Base-by-base conservation (phyloP, 2,888 invertebrate species). In the Acanthosoma haemorrhoidale region DNA sequence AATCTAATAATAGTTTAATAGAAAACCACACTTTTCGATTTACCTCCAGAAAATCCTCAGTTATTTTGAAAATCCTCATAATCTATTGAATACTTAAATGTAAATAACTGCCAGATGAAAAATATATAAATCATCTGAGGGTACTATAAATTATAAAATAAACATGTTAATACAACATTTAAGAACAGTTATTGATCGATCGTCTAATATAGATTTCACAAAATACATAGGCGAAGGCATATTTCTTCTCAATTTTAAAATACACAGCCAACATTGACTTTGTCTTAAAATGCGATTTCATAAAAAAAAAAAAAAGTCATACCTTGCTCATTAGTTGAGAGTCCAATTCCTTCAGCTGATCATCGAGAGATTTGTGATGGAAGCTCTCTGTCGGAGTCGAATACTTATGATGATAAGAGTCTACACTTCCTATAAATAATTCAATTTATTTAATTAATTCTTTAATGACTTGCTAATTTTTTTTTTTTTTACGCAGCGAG, bases 321-420 rank as follows among this genome's bases (percentile, higher is more conserved):
- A 77, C 77, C 77, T 77, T 77, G 75, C 76, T 76, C 60, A 76
- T 72, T 32, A 89, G 83, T 75, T 91, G 90, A 74, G 89, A 90
- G 81, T 91, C 91, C 76, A 91, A 85, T 80, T 90, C 90, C 79
- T 91, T 91, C 76, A 91, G 83, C 80, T 91, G 90, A 80, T 88
- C 88, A 80, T 91, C 91, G 76, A 91, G 83, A 38, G 89, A 88
- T 75, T 89, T 87, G 79, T 88, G 87, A 80, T 89, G 89, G 80
- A 88, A 90, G 74, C 86, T 84, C 57, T 76, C 75, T 25, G 75
- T 75, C 21, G 75, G 72, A 15, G 76, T 74, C 38, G 76, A 76
- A 73, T 76, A 77, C 63, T 77, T 76, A 68, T 76, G 76, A 71
- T 76, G 75, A 70, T 75, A 75, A 57, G 76, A 76, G 63, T 76